Conservation (phyloP, 2,888 invertebrate species). For the Meteorus cinctellus region DNA sequence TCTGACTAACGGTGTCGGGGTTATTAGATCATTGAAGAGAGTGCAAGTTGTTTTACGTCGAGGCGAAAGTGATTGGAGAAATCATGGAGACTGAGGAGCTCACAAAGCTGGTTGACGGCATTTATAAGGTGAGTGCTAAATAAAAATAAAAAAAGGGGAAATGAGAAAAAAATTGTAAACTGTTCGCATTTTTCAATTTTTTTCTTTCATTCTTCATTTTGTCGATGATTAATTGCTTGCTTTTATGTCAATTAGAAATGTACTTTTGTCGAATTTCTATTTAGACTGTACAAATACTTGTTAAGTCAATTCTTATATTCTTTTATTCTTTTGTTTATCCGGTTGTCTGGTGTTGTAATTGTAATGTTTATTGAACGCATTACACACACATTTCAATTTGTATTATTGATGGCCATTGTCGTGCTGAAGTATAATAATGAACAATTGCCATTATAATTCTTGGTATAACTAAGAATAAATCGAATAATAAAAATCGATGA, state of each 20-base stretch:
- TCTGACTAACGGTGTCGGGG: constrained; percentile 4
- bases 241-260: not conserved
- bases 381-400: too few relatives aligned
- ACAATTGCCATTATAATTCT: not conserved
- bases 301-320: not conserved
- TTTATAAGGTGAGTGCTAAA: constrained; percentile 83
- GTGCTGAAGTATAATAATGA: not conserved
- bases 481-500: not conserved
- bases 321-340: too few relatives aligned
- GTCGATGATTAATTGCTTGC: not conserved
- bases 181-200: not conserved
- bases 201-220: not conserved
- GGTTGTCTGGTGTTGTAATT: not conserved
- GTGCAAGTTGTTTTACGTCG: constrained; percentile 29
- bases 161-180: not conserved
- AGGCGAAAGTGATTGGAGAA: constrained; percentile 47
- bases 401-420: too few relatives aligned
- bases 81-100: constrained; percentile 91
- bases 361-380: too few relatives aligned
- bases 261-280: not conserved
- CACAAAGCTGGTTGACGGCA: constrained; percentile 91
- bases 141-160: not conserved
- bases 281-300: not conserved
- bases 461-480: not conserved
- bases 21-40: constrained; percentile 36